These are phyloP conservation scores for Chironomus tepperi DNA, from an alignment of 1,140 invertebrate genomes.

Conservation along the genomic window DNA sequence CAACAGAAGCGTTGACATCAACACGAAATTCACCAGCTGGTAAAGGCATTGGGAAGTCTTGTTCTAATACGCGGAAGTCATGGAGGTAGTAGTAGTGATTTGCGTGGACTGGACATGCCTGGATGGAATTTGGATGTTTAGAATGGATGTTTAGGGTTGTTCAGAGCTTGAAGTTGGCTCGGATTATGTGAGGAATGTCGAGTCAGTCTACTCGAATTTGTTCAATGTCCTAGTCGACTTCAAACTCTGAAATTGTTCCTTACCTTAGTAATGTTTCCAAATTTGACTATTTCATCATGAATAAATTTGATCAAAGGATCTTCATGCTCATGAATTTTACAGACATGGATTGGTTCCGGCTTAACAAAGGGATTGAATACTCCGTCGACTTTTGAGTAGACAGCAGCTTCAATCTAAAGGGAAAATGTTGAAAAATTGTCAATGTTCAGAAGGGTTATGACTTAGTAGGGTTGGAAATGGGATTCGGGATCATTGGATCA, in stretches of 20 bases:
- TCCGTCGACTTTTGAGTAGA: background rate
- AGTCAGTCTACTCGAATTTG: too few species aligned
- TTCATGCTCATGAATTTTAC: background rate
- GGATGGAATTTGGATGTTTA: too few species aligned
- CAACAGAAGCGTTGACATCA: background rate
- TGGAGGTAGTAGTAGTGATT: slow-evolving; percentile 24
- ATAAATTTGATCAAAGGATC: slow-evolving; percentile 14
- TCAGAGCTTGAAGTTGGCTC: too few species aligned
- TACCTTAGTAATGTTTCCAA: background rate
- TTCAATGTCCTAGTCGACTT: too few species aligned
- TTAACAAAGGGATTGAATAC: background rate
- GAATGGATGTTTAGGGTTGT: too few species aligned
- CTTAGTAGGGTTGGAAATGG: too few species aligned
- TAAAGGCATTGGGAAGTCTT: background rate
- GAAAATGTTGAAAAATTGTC: too few species aligned
- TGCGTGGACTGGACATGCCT: too few species aligned
- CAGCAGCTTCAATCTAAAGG: background rate
- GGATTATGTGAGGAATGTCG: too few species aligned
- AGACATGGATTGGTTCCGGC: background rate
- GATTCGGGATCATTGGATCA: too few species aligned
- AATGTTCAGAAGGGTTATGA: too few species aligned
- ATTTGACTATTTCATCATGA: background rate
- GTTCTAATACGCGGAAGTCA: background rate
- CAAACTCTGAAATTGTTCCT: background rate
- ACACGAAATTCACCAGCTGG: background rate